Conservation (phyloP, 2,797 vertebrate species). For the Crenuchus spilurus region DNA sequence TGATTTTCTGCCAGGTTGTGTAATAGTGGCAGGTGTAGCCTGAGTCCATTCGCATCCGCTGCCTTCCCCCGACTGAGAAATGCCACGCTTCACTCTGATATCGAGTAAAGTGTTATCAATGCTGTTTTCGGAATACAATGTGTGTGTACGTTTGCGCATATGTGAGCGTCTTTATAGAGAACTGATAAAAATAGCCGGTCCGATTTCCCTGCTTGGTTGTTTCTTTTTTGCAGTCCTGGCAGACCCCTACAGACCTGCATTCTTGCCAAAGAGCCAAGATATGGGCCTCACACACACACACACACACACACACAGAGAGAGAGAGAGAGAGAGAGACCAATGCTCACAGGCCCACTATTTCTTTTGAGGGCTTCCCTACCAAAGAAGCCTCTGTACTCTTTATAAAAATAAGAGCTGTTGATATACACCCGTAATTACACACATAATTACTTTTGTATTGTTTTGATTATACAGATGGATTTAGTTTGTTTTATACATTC, state of each 20-base stretch:
- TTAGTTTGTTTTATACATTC: constrained; percentile 21
- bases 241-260: constrained; percentile 63
- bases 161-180: constrained; percentile 47
- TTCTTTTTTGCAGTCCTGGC: constrained; percentile 62
- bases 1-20: constrained; percentile 44
- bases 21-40: constrained; percentile 49
- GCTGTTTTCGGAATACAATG: constrained; percentile 29
- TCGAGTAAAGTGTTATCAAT: constrained; percentile 18
- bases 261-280: constrained; percentile 67
- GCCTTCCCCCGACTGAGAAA: constrained; percentile 36
- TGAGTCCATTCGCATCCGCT: constrained; percentile 39
- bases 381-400: constrained; percentile 31
- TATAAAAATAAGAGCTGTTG: constrained; percentile 11
- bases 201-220: constrained; percentile 57
- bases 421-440: neutral
- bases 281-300: constrained; percentile 49
- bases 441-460: neutral
- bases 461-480: neutral
- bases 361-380: constrained; percentile 39
- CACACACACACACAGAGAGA: constrained; percentile 44
- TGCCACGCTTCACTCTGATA: constrained; percentile 29
- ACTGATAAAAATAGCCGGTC: constrained; percentile 63
- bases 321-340: constrained; percentile 36
- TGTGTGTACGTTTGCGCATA: constrained; percentile 28
- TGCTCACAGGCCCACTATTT: constrained; percentile 27